phyloP scores from a whole-genome alignment of 2,797 vertebrate genomes.

The Bradypus variegatus region DNA sequence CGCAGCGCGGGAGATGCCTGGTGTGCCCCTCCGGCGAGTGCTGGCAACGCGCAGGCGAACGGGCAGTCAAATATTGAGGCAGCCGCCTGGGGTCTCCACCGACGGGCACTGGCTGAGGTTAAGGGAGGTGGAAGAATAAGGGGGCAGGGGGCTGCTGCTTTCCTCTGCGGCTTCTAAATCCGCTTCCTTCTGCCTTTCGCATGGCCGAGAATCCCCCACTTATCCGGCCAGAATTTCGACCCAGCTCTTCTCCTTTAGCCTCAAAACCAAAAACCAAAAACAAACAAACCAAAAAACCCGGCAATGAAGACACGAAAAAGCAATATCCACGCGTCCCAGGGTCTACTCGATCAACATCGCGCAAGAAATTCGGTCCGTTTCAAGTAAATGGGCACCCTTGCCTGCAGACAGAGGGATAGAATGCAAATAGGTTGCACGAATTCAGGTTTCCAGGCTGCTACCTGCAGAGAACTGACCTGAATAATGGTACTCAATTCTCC shows the following conservation, averaged over 20 bases:
- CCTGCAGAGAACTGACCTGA: slow-evolving; percentile 26
- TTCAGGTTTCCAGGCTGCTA: not conserved
- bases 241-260: not conserved
- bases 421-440: not conserved
- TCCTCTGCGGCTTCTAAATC: not conserved
- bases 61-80: not conserved
- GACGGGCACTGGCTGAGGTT: slow-evolving; percentile 1
- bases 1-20: not conserved
- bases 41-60: not conserved
- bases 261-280: not conserved
- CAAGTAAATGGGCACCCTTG: not conserved
- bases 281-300: not conserved
- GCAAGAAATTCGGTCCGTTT: not conserved
- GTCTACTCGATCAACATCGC: not conserved
- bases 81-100: slow-evolving; percentile 43
- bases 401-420: not conserved
- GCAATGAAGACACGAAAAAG: not conserved
- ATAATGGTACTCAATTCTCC: not conserved
- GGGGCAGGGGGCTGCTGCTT: not conserved
- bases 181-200: not conserved
- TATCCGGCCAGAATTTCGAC: slow-evolving; percentile 3
- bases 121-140: not conserved
- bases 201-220: not conserved
- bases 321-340: not conserved
- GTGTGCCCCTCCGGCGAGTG: not conserved